Evolutionary conservation across 2,113 vertebrate species (phyloP).

Genomic region (Odocoileus virginianus): DNA sequence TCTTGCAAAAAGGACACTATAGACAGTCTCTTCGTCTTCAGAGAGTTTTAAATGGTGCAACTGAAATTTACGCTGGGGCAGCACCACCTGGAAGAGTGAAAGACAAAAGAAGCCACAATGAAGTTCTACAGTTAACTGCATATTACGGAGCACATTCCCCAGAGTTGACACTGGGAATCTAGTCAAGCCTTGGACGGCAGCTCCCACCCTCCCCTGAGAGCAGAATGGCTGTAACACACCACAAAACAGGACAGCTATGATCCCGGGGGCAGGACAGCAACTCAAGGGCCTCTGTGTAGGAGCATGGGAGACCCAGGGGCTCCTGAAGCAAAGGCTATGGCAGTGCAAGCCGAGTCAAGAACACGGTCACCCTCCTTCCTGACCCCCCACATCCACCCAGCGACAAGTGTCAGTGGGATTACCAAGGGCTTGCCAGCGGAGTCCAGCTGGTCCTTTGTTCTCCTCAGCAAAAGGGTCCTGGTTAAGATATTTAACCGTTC

Average conservation of each 20-base stretch:
- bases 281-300: neutral
- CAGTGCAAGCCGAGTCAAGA: neutral
- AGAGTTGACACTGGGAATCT: neutral
- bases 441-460: constrained; percentile 91
- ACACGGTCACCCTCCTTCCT: rapidly evolving
- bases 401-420: neutral
- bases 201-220: neutral
- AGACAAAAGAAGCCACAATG: neutral
- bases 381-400: neutral
- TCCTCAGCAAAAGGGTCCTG: constrained; percentile 88
- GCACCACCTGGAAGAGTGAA: constrained; percentile 81
- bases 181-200: neutral
- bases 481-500: constrained; percentile 94
- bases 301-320: neutral
- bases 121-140: neutral
- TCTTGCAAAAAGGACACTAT: constrained; percentile 90
- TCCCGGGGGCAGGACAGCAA: rapidly evolving
- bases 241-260: neutral
- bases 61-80: constrained; percentile 85
- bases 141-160: neutral
- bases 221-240: neutral
- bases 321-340: neutral
- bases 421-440: constrained; percentile 92
- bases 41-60: constrained; percentile 89
- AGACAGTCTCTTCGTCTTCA: constrained; percentile 89